Conservation (phyloP, 2,113 vertebrate species). For the Platysternon megacephalum region DNA sequence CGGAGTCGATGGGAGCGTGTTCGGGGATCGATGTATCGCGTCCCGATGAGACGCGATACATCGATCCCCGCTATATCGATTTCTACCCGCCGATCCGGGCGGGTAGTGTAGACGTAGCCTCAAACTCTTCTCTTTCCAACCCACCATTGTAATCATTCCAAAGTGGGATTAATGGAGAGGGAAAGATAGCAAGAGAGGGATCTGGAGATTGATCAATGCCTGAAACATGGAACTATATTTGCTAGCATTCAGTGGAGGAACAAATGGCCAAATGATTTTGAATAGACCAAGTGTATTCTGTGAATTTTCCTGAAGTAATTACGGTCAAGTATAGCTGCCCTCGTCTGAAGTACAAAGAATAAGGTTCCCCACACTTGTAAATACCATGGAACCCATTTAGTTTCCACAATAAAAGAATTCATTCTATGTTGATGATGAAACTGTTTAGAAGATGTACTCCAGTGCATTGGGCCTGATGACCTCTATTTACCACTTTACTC, state of each 20-base stretch:
- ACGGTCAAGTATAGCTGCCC: neutral
- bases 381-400: neutral
- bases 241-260: neutral
- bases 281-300: neutral
- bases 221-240: neutral
- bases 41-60: no score
- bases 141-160: neutral
- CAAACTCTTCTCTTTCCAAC: neutral
- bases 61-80: no score
- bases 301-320: neutral
- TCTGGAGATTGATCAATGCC: neutral
- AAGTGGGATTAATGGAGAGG: neutral
- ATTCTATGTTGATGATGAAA: no score
- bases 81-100: no score
- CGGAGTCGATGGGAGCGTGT: no score
- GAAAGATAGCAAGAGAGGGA: neutral
- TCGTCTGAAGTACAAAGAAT: neutral
- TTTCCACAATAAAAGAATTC: no score
- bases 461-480: no score
- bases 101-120: no score
- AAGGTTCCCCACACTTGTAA: neutral
- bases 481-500: no score
- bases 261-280: neutral
- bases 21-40: no score
- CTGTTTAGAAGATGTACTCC: no score